Conservation (phyloP, 2,888 invertebrate genomes). For the Venusia cambrica region DNA sequence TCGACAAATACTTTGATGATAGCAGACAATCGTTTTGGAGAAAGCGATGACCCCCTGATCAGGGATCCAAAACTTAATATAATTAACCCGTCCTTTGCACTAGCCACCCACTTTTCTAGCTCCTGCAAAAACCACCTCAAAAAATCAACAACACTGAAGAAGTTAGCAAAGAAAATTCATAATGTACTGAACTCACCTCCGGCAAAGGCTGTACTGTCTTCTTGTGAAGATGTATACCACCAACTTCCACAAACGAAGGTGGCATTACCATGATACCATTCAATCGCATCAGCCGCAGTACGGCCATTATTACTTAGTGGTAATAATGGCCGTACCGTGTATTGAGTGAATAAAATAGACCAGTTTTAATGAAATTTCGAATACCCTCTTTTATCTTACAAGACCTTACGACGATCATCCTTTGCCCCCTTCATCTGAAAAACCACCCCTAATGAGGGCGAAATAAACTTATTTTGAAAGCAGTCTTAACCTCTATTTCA, state of each 20-base stretch:
- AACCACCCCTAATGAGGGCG: no score
- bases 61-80: slow-evolving; percentile 88
- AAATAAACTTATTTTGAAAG: no score
- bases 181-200: slow-evolving; percentile 36
- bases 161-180: neutral
- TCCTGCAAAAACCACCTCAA: slow-evolving; percentile 46
- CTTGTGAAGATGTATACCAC: slow-evolving; percentile 70
- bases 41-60: slow-evolving; percentile 83
- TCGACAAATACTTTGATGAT: slow-evolving; percentile 81
- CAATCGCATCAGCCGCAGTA: no score
- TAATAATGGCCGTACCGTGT: no score
- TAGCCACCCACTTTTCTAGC: slow-evolving; percentile 80
- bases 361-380: no score
- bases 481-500: no score
- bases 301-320: no score
- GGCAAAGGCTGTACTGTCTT: slow-evolving; percentile 35
- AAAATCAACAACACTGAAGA: neutral
- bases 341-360: no score
- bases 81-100: slow-evolving; percentile 82
- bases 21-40: slow-evolving; percentile 70
- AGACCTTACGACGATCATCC: no score
- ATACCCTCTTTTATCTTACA: no score
- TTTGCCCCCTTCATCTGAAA: no score
- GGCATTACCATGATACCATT: slow-evolving; percentile 61
- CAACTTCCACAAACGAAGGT: slow-evolving; percentile 73